Percentiles rank a stretch among this genome's conserved stretches.
Evolutionary conservation across 2,113 vertebrate genomes (phyloP).

Genomic region (Tragelaphus strepsiceros): DNA sequence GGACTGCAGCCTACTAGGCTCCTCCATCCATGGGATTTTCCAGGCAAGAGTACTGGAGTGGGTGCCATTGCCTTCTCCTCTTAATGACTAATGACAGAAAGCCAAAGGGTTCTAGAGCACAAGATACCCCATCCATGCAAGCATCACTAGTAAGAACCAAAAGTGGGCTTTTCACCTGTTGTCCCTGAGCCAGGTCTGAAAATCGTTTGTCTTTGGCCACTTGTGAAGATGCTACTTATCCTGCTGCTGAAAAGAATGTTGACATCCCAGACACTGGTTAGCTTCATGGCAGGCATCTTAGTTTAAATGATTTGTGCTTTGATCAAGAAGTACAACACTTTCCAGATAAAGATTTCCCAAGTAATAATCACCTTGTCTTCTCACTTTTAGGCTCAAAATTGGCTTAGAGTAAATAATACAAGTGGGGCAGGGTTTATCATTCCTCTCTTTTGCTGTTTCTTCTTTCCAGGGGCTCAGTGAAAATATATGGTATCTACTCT

Average conservation of each 20-base stretch:
- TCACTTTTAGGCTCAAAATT: background rate
- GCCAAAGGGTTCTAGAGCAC: background rate
- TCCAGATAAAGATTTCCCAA: conserved; percentile 42
- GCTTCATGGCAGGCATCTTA: background rate
- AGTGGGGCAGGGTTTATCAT: background rate
- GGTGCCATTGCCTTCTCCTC: background rate
- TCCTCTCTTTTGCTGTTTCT: background rate
- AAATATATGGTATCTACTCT: background rate
- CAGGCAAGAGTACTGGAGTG: too few species aligned
- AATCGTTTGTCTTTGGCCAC: background rate
- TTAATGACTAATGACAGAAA: background rate
- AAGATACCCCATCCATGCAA: too few species aligned
- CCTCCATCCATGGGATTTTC: too few species aligned
- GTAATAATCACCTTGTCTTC: background rate
- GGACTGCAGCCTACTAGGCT: too few species aligned
- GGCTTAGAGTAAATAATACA: background rate
- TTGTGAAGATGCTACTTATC: background rate
- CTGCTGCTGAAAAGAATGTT: background rate
- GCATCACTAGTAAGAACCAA: background rate
- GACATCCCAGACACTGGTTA: background rate
- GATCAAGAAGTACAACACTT: background rate
- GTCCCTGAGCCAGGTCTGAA: background rate
- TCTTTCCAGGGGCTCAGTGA: background rate
- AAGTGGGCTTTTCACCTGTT: background rate
- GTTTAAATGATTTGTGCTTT: background rate